A percentile compares a stretch with the other conserved stretches of the same genome.
Evolutionary conservation across 92 coral and sea anemone species (phyloP).

Genomic region (Epizoanthus fatuus): DNA sequence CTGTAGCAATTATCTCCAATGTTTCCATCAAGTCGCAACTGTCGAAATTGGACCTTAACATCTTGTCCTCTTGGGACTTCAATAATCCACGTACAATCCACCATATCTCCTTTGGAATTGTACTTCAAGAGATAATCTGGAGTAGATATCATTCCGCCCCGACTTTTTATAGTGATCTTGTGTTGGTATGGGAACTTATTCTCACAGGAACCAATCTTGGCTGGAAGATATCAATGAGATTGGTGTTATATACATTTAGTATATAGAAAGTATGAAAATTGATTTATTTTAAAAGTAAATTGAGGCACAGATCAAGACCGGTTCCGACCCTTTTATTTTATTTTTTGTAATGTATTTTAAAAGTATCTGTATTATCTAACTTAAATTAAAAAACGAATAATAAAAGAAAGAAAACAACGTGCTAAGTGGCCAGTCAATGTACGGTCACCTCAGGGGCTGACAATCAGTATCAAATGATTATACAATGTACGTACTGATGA

Average conservation of each 20-base stretch:
- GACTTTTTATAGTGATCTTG: background rate
- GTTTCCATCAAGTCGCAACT: background rate
- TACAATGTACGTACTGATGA: too few relatives aligned
- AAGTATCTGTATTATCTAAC: too few relatives aligned
- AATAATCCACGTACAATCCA: slow-evolving; percentile 24
- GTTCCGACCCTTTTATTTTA: too few relatives aligned
- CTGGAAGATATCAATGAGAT: background rate
- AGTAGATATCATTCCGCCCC: slow-evolving; percentile 23
- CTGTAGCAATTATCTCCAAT: background rate
- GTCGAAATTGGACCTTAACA: background rate
- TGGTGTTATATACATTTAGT: background rate
- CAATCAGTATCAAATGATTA: too few relatives aligned
- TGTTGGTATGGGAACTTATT: background rate
- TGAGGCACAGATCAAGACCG: too few relatives aligned
- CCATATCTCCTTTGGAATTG: background rate
- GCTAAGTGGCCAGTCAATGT: too few relatives aligned
- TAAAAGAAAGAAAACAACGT: too few relatives aligned
- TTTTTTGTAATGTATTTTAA: too few relatives aligned
- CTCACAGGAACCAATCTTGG: slow-evolving; percentile 4
- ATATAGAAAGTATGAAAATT: background rate
- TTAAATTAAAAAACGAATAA: too few relatives aligned
- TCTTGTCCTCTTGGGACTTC: slow-evolving; percentile 5
- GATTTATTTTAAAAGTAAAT: background rate
- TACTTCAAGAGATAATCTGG: slow-evolving; percentile 26
- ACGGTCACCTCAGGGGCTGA: too few relatives aligned